Evolutionary conservation across 1,140 invertebrate genomes (phyloP), one percentile per base, ranked within the genome.

Genomic region (Planococcus citri): DNA sequence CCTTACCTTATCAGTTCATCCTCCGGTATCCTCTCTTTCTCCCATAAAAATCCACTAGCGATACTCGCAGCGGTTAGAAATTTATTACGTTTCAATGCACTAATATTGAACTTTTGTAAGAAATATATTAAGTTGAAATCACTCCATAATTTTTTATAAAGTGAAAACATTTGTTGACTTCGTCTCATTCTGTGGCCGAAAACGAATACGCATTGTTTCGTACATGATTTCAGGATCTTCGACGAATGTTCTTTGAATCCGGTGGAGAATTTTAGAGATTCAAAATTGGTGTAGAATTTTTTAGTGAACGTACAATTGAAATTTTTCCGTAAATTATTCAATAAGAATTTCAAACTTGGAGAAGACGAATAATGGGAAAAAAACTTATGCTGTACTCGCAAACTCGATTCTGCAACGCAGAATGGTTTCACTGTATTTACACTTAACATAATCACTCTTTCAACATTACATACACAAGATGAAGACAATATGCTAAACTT

Each of bases 121-220:
- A 86, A 78, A 61, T 83, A 80, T 70, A 79, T 81, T 0, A 86
- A 74, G 4, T 80, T 80, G 1, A 80, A 76, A 69, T 86, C 83
- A 37, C 84, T 84, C 82, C 85, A 87, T 61, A 86, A 79, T 71
- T 79, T 82, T 1, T 81, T 80, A 74, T 86, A 87, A 10, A 87
- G 77, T 38, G 79, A 80, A 72, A 86, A 80, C 73, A 87, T 79
- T 72, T 87, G 85, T 72, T 86, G 80, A 20, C 82, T 80, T 38
- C 84, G 79, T 57, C 83, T 77, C 0, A 86, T 75, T 17, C 83
- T 79, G 73, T 87, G 84, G 4, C 84, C 85, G 22, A 84, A 72
- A 2, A 87, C 82, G 71, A 82, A 86, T 76, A 87, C 84, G 73
- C 83, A 85, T 72, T 87, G 85, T 73, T 78, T 79, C 6, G 79